Evolutionary conservation across 2,888 invertebrate genomes (phyloP), one percentile per base, ranked within the genome.

Genomic region (Atethmia centrago): DNA sequence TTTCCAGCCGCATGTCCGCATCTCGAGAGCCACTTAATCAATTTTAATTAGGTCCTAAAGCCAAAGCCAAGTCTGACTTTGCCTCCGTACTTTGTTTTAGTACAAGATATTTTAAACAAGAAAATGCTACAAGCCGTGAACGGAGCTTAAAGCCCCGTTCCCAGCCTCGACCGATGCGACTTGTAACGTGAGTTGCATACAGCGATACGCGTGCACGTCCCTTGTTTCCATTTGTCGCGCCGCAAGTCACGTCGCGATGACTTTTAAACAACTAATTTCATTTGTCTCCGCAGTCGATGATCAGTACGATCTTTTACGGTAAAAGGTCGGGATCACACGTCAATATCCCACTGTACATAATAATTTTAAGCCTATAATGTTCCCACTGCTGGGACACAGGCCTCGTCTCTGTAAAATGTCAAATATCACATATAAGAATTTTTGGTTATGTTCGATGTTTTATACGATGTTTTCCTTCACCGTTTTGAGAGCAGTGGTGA

Each of bases 1-100:
- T 12, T 21, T 28, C 40, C 45, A 49, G 25, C 7, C 9, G 36
- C 36, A 36, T 49, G 40, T 69, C 12, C 8, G 25, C 21, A 16
- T 31, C 42, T 51, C 42, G 3, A 45, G 10, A 55, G 49, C 0
- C 49, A 66, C 66, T 69, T 28, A 16, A 66, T 66, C 49, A 69
- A 69, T 66, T 69, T 69, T 66, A 66, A 69, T 69, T 49, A 66
- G 66, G 40, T 65, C 66, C 10, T 49, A 36, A 49, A 40, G 8
- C 66, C 65, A 49, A 40, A 49, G 5, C 47, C 21, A 64, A 16
- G 36, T 42, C 2, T 3, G 7, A 2, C 10, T 65, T 49, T 49
- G 16, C 47, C 8, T 28, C 12, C 25, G 7, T 49, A 16, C 21
- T 65, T 49, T 36, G 3, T 25, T 61, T 49, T 25, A 40, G 10